These are phyloP conservation scores for Drosophila melanocephala DNA, from an alignment of 2,888 invertebrate species.

Conservation along the genomic window DNA sequence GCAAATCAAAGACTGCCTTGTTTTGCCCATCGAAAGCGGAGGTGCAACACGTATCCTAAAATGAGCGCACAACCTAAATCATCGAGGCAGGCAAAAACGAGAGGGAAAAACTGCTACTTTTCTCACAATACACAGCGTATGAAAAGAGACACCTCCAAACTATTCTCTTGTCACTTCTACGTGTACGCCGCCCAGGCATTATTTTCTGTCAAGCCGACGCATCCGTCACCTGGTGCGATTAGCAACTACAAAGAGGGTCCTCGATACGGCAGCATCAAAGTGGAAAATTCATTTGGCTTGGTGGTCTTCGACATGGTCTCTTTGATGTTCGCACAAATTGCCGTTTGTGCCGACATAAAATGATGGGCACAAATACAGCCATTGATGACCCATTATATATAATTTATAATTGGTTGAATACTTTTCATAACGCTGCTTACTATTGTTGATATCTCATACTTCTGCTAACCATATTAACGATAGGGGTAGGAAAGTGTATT, in stretches of 20 bases:
- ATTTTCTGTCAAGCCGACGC: conserved; percentile 70
- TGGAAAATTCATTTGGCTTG: conserved; percentile 84
- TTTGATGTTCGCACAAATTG: conserved; percentile 60
- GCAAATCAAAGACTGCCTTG: conserved; percentile 48
- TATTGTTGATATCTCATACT: not conserved
- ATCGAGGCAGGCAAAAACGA: conserved; percentile 30
- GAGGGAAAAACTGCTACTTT: conserved; percentile 68
- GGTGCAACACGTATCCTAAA: conserved; percentile 47
- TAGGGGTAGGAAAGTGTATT: not conserved
- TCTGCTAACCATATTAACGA: not conserved
- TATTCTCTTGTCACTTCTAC: conserved; percentile 70
- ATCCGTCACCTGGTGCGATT: conserved; percentile 83
- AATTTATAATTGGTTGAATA: conserved; percentile 27
- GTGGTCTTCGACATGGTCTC: conserved; percentile 82
- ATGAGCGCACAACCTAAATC: conserved; percentile 34
- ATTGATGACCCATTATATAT: conserved; percentile 41
- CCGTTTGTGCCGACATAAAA: conserved; percentile 33
- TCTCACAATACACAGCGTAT: conserved; percentile 74
- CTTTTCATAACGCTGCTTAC: conserved; percentile 7
- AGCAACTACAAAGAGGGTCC: conserved; percentile 70
- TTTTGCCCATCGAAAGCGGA: conserved; percentile 46
- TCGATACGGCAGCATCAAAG: conserved; percentile 85
- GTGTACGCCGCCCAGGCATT: conserved; percentile 40
- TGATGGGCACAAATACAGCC: conserved; percentile 30
- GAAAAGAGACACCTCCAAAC: conserved; percentile 81